Evolutionary conservation across 2,888 invertebrate genomes (phyloP).

Genomic region (Dasysyrphus albostriatus): DNA sequence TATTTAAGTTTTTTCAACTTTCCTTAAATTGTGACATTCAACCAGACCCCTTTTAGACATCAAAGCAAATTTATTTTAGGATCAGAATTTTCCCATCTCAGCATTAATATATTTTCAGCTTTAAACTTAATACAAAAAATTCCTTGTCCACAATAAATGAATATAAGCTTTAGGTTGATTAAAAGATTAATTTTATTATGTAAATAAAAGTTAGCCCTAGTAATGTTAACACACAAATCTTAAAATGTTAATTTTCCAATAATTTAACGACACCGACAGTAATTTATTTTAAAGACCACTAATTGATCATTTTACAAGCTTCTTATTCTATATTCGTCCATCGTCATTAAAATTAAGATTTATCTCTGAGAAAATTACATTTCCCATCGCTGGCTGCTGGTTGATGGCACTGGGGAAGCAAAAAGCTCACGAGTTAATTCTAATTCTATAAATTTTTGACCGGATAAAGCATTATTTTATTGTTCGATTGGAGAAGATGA

Average conservation of each 20-base stretch:
- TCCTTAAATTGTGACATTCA: too few relatives aligned
- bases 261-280: constrained; percentile 4
- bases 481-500: not conserved
- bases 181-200: not conserved
- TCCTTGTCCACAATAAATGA: not conserved
- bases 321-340: not conserved
- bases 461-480: constrained; percentile 9
- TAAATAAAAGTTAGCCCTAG: not conserved
- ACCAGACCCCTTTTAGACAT: too few relatives aligned
- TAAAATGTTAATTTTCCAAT: constrained; percentile 7
- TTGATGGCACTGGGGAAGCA: too few relatives aligned
- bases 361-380: not conserved
- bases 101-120: too few relatives aligned
- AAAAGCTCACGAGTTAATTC: not conserved
- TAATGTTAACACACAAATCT: not conserved
- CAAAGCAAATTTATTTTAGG: too few relatives aligned
- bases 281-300: constrained; percentile 18
- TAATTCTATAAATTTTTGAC: constrained; percentile 1
- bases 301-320: constrained; percentile 27
- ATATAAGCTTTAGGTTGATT: too few relatives aligned
- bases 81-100: too few relatives aligned
- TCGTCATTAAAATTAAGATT: not conserved
- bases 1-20: too few relatives aligned
- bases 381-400: not conserved
- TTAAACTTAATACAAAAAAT: too few relatives aligned